Conservation (phyloP, 2,797 vertebrate species). For the Phataginus tetradactyla region DNA sequence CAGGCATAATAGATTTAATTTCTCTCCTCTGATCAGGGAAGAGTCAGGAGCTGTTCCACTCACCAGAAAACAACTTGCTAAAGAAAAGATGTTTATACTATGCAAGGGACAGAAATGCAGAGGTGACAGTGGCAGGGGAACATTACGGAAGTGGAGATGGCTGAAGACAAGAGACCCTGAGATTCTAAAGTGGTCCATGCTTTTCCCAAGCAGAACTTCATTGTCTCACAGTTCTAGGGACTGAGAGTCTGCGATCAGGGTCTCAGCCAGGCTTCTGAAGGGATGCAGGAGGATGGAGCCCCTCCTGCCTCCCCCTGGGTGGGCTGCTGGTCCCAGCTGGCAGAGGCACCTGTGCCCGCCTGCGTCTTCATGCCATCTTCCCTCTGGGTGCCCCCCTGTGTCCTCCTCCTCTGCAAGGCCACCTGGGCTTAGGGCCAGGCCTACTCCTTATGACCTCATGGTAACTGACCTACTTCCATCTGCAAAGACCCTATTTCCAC, state of each 20-base stretch:
- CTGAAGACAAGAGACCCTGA: neutral
- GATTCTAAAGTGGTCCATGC: neutral
- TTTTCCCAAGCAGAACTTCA: neutral
- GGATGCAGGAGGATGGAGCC: too few relatives aligned
- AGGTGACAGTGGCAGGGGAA: neutral
- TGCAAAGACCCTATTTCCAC: neutral
- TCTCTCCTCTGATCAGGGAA: neutral
- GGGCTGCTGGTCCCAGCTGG: too few relatives aligned
- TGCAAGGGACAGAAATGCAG: too few relatives aligned
- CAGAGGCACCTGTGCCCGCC: too few relatives aligned
- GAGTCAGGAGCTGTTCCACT: neutral
- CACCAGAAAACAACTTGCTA: neutral
- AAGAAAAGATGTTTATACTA: neutral
- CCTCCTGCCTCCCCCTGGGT: too few relatives aligned
- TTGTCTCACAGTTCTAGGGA: too few relatives aligned
- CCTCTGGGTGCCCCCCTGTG: neutral
- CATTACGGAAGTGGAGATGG: neutral
- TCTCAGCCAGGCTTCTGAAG: too few relatives aligned
- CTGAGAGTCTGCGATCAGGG: too few relatives aligned
- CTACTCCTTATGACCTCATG: neutral
- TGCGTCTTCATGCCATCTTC: fast-evolving
- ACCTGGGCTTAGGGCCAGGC: neutral
- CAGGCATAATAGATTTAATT: slow-evolving; percentile 23
- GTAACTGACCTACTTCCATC: neutral
- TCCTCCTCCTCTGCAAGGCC: neutral